phyloP scores from a whole-genome alignment of 2,113 vertebrate species.

The Bombycilla garrulus region DNA sequence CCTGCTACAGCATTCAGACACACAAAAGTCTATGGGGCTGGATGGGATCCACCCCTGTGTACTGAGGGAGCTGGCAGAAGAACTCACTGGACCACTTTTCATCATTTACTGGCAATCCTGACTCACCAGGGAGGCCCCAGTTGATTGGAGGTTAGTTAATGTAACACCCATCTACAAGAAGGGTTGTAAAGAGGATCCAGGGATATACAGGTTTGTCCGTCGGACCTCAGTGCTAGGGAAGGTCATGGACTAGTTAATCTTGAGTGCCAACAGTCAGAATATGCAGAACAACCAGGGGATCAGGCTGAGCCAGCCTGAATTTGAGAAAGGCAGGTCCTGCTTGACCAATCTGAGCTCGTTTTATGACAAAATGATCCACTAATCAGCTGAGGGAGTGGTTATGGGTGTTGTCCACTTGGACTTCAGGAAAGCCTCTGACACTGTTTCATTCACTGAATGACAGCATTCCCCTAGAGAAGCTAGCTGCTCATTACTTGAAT shows the following conservation, averaged over 20 bases:
- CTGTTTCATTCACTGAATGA: not conserved
- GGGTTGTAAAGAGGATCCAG: rapidly evolving
- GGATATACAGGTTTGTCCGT: not conserved
- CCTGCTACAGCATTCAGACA: not conserved
- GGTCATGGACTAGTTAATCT: not conserved
- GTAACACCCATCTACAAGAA: not conserved
- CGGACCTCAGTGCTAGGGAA: not conserved
- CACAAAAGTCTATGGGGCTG: not conserved
- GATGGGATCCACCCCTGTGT: rapidly evolving
- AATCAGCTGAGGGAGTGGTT: not conserved
- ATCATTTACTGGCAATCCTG: not conserved
- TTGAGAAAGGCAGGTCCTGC: not conserved
- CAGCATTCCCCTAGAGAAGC: not conserved
- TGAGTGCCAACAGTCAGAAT: not conserved
- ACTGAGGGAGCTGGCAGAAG: not conserved
- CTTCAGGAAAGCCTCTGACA: not conserved
- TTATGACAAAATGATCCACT: not conserved
- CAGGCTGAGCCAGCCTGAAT: not conserved
- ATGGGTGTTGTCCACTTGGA: not conserved
- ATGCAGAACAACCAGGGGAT: not conserved
- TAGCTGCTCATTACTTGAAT: not conserved
- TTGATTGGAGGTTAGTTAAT: not conserved
- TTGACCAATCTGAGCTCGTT: not conserved
- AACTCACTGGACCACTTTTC: not conserved
- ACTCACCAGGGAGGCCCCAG: not conserved